Evolutionary conservation across 2,113 vertebrate species (phyloP).

Genomic region (Salvelinus fontinalis): DNA sequence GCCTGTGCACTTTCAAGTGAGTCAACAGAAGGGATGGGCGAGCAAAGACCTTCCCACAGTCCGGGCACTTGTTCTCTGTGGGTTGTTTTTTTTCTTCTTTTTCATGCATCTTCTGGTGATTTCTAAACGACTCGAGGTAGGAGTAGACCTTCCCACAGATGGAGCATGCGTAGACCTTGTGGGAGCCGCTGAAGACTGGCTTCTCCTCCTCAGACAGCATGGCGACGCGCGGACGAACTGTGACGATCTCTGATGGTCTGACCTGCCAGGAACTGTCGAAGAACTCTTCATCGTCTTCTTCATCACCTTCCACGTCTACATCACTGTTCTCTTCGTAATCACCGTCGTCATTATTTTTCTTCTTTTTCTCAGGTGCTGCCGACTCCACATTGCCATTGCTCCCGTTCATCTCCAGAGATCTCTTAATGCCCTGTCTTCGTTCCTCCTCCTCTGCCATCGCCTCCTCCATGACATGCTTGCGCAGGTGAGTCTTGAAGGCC

Average conservation of each 20-base stretch:
- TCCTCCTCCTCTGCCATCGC: conserved; percentile 5
- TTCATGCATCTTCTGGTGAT: conserved; percentile 56
- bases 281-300: background rate
- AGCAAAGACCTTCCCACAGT: conserved; percentile 54
- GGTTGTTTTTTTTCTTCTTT: fast-evolving
- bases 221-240: background rate
- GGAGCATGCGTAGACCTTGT: conserved; percentile 36
- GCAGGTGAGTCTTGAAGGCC: conserved; percentile 45
- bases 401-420: background rate
- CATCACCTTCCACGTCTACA: background rate
- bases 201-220: background rate
- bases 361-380: background rate
- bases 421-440: background rate
- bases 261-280: conserved; percentile 14
- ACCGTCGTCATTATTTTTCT: background rate
- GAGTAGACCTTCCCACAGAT: conserved; percentile 66
- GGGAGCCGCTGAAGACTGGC: background rate
- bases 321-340: background rate
- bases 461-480: conserved; percentile 52
- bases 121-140: conserved; percentile 58
- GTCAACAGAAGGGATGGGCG: conserved; percentile 25
- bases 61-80: conserved; percentile 41
- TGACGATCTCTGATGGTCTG: background rate
- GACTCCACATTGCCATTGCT: background rate
- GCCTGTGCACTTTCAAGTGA: conserved; percentile 56